Base-by-base conservation (phyloP, 2,113 vertebrate genomes). In the Octodon degus region DNA sequence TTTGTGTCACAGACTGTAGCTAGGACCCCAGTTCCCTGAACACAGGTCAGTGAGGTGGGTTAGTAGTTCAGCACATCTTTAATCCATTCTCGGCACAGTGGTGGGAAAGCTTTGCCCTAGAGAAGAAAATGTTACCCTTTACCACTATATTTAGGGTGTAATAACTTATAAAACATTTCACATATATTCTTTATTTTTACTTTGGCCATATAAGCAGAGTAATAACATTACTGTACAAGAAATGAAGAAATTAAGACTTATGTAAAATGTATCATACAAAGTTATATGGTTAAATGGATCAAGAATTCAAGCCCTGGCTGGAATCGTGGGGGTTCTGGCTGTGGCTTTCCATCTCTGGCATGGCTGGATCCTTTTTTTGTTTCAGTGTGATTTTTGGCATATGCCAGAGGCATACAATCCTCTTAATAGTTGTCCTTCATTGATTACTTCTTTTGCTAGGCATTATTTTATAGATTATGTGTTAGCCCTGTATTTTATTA, bases 71-170 rank as follows among this genome's bases (percentile, higher is more conserved):
- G 8, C 68, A 74, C 20, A 76, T 89, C 53, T 63, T 1, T 86
- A 82, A 50, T 43, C 24, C 43, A 62, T 93, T 90, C 60, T 93
- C 65, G 43, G 63, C 60, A 53, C 22, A 9, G 25, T 60, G 70
- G 7, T 86, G 86, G 94, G 76, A 84, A 90, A 67, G 12, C 62
- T 95, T 92, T 96, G 58, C 34, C 32, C 24, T 62, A 79, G 58
- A 25, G 43, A 68, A 87, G 63, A 60, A 50, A 91, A n/a, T 74
- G 34, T 68, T 77, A 86, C 53, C 81, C 24, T 70, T 84, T 94
- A 80, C 63, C 84, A n/a, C 22, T 95, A 84, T 90, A 60, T 86
- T 81, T 77, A 95, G 60, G 67, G 67, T 87, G 20, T 79, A 84
- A 60, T 92, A 80, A 86, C 86, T 94, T 90, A 67, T 11, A 68